Base-by-base conservation (phyloP, 2,888 invertebrate species). In the Chymomyza caudatula region DNA sequence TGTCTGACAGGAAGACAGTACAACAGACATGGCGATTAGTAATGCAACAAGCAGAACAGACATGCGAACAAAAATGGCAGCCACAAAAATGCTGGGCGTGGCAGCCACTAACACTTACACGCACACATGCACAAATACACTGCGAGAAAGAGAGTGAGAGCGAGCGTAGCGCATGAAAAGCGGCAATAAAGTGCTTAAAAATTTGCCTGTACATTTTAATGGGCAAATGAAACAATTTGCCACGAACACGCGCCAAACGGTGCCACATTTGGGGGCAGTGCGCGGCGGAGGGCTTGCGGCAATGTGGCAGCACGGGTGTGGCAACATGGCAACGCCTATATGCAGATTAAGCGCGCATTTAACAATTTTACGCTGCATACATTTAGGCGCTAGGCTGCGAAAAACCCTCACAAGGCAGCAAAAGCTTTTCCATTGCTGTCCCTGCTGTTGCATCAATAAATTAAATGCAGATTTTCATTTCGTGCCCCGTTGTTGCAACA, bases 401-500 rank as follows among this genome's bases (percentile, higher is more conserved):
- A 47, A 47, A 47, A 47, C n/a, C 47, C 47, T 47, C 19, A 47
- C 47, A 47, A 47, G n/a, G 15, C 23, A 29, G 25, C 19, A 54
- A 54, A 22, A 29, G 29, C 29, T 11, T 58, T 57, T 17, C n/a
- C 52, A n/a, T 29, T 19, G 60, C 47, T 54, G 49, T 49, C 43
- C 62, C 63, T 64, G 65, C 58, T 70, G 77, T 69, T 80, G 82
- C 76, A 85, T 78, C 81, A 85, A 82, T 82, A 82, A 82, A 82
- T 82, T 85, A 82, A 82, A 85, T 82, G 85, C 81, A 82, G 81
- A 85, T 82, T 82, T 82, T 73, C 85, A 74, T 84, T 84, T 79
- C 11, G 11, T 37, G 29, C 29, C 29, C 29, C 8, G 29, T 37
- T 37, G 29, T 37, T 37, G 29, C 29, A 37, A 37, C 29, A 37